Evolutionary conservation across 2,888 invertebrate species (phyloP).

Genomic region (Osmoderma eremita): DNA sequence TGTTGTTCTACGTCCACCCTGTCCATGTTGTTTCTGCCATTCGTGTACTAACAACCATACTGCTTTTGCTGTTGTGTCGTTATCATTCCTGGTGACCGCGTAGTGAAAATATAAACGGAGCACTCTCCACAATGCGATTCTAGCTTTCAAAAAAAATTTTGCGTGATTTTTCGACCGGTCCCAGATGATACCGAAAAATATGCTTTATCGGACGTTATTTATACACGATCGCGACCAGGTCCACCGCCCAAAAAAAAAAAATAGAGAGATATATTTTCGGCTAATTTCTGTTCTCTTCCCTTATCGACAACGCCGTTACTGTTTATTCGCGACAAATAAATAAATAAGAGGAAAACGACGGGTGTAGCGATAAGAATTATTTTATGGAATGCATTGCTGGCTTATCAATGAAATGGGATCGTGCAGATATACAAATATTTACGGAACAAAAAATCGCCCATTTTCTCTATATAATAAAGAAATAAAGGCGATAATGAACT

Average conservation of each 20-base stretch:
- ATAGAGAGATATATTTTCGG: neutral
- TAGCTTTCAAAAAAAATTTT: slow-evolving; percentile 9
- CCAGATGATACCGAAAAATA: slow-evolving; percentile 31
- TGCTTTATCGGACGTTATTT: slow-evolving; percentile 28
- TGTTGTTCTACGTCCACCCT: neutral
- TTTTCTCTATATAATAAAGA: neutral
- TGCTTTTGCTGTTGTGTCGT: slow-evolving; percentile 15
- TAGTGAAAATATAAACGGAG: slow-evolving; percentile 18
- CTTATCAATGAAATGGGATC: slow-evolving; percentile 23
- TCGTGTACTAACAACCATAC: neutral
- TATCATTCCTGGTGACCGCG: neutral
- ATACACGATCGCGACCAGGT: slow-evolving; percentile 12
- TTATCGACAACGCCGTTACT: slow-evolving; percentile 25
- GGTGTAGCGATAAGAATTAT: slow-evolving; percentile 20
- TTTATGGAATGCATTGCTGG: slow-evolving; percentile 12
- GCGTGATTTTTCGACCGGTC: slow-evolving; percentile 28
- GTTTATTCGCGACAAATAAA: slow-evolving; percentile 29
- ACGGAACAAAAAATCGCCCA: neutral
- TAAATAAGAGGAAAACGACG: slow-evolving; percentile 25
- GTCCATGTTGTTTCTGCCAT: neutral
- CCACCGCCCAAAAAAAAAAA: slow-evolving; percentile 4
- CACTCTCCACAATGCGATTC: slow-evolving; percentile 3
- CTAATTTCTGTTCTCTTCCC: slow-evolving; percentile 28
- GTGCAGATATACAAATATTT: slow-evolving; percentile 6
- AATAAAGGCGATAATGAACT: neutral